Evolutionary conservation across 2,888 invertebrate genomes (phyloP), one percentile per base, ranked within the genome.

Genomic region (Drosophila paranaensis): DNA sequence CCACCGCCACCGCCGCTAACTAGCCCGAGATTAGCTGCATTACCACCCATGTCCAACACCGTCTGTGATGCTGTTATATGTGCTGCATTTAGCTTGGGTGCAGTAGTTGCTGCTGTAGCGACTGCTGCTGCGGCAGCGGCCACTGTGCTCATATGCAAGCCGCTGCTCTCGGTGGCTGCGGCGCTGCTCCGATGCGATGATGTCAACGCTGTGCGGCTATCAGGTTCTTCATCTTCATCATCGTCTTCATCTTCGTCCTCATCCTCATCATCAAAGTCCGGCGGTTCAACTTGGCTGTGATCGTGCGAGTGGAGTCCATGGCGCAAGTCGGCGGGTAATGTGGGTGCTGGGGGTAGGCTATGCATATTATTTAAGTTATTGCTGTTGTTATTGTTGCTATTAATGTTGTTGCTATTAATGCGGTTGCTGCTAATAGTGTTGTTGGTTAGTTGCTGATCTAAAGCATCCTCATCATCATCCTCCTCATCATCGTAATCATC

Each of bases 71-170:
- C 64, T 10, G 65, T 53, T 6, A 57, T 67, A 55, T 74, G 74
- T 9, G 57, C 75, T 0, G 74, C 81, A 60, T 77, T 90, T 27
- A 90, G 55, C 54, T 83, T 89, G 68, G 75, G 37, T 3, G 57
- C 82, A 25, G 77, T 77, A 43, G 80, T 77, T 51, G 84, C 82
- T 20, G 83, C 90, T 27, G 83, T 89, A 8, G 83, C 90, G 6
- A 80, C 86, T 27, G 85, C 89, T 33, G 88, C 83, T 3, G 79
- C 83, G 0, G 83, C 74, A 35, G 83, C 80, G 42, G 83, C 83
- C 2, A 81, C 85, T 14, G 84, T 84, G 53, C 81, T 75, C 74
- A 83, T 82, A 13, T 85, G 78, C 6, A 82, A 30, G 2, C 62
- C 74, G 56, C 80, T 76, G 58, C 69, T 83, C 4, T 84, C 89